These are phyloP conservation scores for Mastomys coucha DNA, from an alignment of 2,113 vertebrate genomes.

Conservation along the genomic window DNA sequence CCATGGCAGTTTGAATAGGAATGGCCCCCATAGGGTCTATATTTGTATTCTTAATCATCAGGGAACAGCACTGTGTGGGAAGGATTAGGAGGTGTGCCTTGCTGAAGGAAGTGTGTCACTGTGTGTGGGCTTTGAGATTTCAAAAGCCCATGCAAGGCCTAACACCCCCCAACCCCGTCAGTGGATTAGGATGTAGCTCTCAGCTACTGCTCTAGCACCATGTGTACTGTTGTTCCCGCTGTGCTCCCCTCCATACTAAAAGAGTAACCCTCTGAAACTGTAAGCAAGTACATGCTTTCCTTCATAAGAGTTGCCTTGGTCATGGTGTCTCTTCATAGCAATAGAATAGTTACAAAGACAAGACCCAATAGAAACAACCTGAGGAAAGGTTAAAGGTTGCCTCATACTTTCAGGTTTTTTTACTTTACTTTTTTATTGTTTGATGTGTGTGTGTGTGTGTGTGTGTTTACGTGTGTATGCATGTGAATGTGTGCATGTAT, in stretches of 20 bases:
- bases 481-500: neutral
- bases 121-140: neutral
- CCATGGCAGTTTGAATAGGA: neutral
- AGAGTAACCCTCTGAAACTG: neutral
- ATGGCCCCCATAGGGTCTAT: neutral
- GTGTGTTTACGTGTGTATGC: neutral
- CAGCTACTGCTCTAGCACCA: neutral
- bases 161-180: neutral
- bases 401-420: neutral
- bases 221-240: neutral
- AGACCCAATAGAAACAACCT: neutral
- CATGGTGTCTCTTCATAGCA: neutral
- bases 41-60: neutral
- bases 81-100: neutral
- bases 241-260: neutral
- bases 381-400: neutral
- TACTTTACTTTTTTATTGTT: neutral
- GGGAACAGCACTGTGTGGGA: neutral
- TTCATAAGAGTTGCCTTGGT: neutral
- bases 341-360: neutral
- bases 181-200: neutral
- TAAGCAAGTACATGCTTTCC: neutral
- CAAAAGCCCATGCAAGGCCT: neutral
- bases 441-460: neutral
- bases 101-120: neutral